A percentile compares a stretch with the other conserved stretches of the same genome.
Conservation (phyloP, 2,888 invertebrate genomes). For the Colostygia pectinataria region DNA sequence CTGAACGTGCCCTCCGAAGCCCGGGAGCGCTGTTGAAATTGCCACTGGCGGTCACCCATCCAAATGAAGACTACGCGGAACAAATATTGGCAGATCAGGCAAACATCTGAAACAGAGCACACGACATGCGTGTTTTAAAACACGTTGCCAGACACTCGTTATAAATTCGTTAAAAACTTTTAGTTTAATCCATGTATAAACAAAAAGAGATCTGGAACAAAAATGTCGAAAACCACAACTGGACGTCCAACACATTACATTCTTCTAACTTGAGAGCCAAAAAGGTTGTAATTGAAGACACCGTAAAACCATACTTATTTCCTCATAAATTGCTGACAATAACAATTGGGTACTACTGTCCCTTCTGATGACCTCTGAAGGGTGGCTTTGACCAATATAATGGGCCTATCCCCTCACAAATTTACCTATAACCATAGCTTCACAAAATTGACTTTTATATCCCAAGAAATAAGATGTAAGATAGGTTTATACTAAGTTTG, state of each 20-base stretch:
- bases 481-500: neutral
- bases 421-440: neutral
- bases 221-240: neutral
- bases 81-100: no score
- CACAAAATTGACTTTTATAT: neutral
- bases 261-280: constrained; percentile 34
- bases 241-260: constrained; percentile 21
- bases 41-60: no score
- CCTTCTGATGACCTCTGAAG: constrained; percentile 48
- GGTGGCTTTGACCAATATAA: constrained; percentile 38
- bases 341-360: constrained; percentile 51
- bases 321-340: constrained; percentile 56
- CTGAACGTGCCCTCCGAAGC: no score
- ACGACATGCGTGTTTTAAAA: no score
- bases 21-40: no score
- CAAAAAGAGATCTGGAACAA: no score
- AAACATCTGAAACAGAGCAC: no score
- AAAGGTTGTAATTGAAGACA: constrained; percentile 44
- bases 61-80: no score
- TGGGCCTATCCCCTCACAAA: constrained; percentile 16
- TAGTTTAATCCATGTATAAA: no score
- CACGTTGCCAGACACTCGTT: no score
- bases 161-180: no score
- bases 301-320: constrained; percentile 54
- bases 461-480: neutral